These are phyloP conservation scores for Nycticebus coucang DNA, from an alignment of 2,113 vertebrate genomes.

Conservation along the genomic window DNA sequence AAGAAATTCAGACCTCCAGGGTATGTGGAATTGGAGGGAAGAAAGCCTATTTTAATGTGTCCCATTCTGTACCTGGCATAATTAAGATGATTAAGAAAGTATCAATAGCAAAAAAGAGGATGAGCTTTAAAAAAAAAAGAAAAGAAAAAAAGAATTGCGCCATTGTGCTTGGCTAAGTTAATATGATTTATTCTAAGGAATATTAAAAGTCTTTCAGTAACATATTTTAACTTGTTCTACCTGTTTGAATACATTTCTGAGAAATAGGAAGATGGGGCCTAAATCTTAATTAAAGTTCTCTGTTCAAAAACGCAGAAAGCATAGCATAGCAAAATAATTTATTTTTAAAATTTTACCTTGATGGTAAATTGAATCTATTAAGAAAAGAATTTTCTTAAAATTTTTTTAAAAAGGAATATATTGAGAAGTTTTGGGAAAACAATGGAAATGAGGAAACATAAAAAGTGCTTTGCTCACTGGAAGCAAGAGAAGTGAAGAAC, in stretches of 20 bases:
- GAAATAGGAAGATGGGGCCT: background rate
- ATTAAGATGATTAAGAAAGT: background rate
- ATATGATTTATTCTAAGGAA: background rate
- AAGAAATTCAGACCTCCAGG: constrained; percentile 29
- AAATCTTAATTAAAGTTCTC: background rate
- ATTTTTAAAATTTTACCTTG: background rate
- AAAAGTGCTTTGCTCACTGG: background rate
- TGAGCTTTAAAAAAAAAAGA: background rate
- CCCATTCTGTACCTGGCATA: background rate
- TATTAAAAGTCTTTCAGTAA: background rate
- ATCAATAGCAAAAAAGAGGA: background rate
- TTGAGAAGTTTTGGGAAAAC: background rate
- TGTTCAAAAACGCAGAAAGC: background rate
- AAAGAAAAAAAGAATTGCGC: background rate
- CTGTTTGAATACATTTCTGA: background rate
- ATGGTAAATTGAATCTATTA: background rate
- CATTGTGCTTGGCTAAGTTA: background rate
- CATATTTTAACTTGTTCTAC: background rate
- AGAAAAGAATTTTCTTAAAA: background rate
- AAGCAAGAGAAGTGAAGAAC: background rate
- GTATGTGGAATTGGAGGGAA: background rate
- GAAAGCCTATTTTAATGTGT: constrained; percentile 33
- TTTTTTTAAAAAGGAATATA: background rate
- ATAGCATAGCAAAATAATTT: background rate
- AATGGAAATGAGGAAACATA: background rate